Evolutionary conservation across 2,888 invertebrate species (phyloP).

Genomic region (Melanchra persicariae): DNA sequence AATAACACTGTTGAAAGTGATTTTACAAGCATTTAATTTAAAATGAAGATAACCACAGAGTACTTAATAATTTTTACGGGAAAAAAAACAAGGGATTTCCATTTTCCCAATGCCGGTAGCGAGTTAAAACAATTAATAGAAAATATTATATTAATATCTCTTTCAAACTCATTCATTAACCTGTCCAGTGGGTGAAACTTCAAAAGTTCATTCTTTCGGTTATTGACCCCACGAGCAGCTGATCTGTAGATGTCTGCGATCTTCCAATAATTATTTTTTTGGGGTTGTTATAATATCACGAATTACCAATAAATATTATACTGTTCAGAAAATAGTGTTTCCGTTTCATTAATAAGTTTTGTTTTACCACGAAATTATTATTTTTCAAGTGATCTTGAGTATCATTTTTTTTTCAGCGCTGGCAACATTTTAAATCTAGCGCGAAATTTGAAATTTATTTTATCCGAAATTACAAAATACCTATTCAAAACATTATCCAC

Average conservation of each 20-base stretch:
- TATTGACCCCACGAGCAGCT: conserved; percentile 73
- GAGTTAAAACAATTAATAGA: conserved; percentile 45
- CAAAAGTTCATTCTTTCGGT: conserved; percentile 66
- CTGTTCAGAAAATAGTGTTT: too few relatives aligned
- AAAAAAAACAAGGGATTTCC: conserved; percentile 56
- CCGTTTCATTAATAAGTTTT: neutral
- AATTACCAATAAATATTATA: neutral
- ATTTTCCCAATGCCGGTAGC: conserved; percentile 45
- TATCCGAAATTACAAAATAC: neutral
- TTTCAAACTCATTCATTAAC: conserved; percentile 61
- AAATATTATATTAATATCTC: conserved; percentile 61
- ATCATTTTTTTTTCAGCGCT: neutral
- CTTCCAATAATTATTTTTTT: neutral
- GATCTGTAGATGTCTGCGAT: conserved; percentile 47
- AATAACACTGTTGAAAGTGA: conserved; percentile 70
- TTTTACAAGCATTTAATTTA: conserved; percentile 77
- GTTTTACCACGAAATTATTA: neutral
- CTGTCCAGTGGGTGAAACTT: conserved; percentile 50
- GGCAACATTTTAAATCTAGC: conserved; percentile 43
- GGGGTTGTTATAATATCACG: neutral
- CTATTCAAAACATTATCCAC: neutral
- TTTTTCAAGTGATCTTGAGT: neutral
- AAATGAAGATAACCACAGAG: conserved; percentile 50
- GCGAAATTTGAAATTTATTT: conserved; percentile 41
- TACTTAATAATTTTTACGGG: neutral